Evolutionary conservation across 1,140 invertebrate species (phyloP).

Genomic region (Drepana arcuata): DNA sequence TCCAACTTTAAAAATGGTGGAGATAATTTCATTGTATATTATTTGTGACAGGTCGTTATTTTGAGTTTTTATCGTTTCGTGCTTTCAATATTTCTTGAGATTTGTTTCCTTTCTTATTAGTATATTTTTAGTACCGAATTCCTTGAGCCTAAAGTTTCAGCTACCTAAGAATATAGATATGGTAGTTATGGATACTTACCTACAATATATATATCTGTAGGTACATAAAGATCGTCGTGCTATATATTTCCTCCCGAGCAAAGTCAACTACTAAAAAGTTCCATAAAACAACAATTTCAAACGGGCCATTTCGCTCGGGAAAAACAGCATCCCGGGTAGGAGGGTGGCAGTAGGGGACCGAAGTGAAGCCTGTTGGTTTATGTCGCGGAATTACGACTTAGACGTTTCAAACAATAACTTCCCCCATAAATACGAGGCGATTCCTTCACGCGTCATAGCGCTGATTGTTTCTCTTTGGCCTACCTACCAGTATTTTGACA

Average conservation of each 20-base stretch:
- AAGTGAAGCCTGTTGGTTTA: conserved; percentile 63
- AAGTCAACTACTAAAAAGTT: conserved; percentile 71
- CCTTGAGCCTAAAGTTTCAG: too few species aligned
- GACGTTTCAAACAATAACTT: conserved; percentile 72
- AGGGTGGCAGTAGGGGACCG: conserved; percentile 27
- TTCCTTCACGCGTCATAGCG: conserved; percentile 69
- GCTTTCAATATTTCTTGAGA: conserved; percentile 53
- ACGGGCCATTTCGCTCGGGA: conserved; percentile 67
- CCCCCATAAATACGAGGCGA: conserved; percentile 65
- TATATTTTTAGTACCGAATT: too few species aligned
- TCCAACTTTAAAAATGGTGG: conserved; percentile 63
- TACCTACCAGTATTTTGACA: too few species aligned
- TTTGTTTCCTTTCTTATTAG: too few species aligned
- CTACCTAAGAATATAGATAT: too few species aligned
- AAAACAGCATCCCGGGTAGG: conserved; percentile 60
- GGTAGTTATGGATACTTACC: too few species aligned
- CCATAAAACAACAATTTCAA: conserved; percentile 72
- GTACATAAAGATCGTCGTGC: conserved; percentile 47
- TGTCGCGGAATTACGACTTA: conserved; percentile 69
- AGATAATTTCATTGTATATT: conserved; percentile 71
- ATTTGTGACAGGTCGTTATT: conserved; percentile 70
- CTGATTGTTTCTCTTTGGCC: conserved; percentile 47
- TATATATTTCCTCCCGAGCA: conserved; percentile 57
- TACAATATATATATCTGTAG: too few species aligned
- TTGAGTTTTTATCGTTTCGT: conserved; percentile 58